Evolutionary conservation across 1,140 invertebrate genomes (phyloP), one percentile per base, ranked within the genome.

Genomic region (Acromyrmex echinatior): DNA sequence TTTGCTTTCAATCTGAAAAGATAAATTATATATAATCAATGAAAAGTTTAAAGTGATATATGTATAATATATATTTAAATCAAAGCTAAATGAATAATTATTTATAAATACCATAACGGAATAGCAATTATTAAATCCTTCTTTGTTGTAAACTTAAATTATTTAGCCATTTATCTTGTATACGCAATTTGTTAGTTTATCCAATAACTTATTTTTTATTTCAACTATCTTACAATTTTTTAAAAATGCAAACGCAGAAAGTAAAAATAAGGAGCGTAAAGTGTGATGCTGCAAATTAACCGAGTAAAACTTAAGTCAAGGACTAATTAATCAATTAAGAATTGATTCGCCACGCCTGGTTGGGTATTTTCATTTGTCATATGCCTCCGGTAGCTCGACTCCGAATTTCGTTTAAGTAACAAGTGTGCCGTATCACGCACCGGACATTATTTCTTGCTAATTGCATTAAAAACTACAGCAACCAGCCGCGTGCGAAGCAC

Each of bases 391-490:
- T 31, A 5, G 31, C 31, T 9, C 45, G 80, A 70, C 39, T 1
- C 21, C 49, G 45, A 74, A 74, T 74, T 51, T 63, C 28, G 56
- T n/a, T 25, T n/a, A 62, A 21, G 45, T 58, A 35, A 45, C 12
- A 76, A 51, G 25, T 84, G 28, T 28, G 39, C 76, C 45, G 80
- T 63, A 84, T 76, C 80, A 84, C 70, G 70, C 70, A 51, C 45
- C 80, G 58, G 5, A 6, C 80, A 76, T 84, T 84, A 84, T 62
- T 25, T 84, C 80, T 60, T 18, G 39, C 70, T 84, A 84, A 84
- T 84, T 84, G 56, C 70, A 84, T 84, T 84, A 84, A 84, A 76
- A 84, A 84, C 70, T 84, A 70, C 58, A 39, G 76, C 28, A 18
- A 56, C 63, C 63, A 3, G 35, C 7, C 62, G 6, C 18, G 60